Evolutionary conservation across 2,113 vertebrate species (phyloP).

Genomic region (Tretioscincus oriximinensis): DNA sequence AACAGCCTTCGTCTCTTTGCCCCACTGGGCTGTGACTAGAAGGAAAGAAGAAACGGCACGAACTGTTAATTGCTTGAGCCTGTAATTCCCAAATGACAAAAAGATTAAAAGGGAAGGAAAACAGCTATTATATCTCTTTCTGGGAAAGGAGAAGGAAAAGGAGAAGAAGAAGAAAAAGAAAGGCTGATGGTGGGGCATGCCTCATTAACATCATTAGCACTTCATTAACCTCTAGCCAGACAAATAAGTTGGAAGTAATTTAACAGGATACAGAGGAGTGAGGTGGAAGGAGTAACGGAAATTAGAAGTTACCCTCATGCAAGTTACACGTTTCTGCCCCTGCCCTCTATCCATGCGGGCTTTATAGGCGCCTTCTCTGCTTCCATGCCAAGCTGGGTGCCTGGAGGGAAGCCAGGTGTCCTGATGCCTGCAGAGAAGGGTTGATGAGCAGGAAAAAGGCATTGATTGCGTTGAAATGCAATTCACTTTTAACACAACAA

Average conservation of each 20-base stretch:
- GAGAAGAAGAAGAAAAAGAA: no score
- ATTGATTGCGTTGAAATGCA: constrained; percentile 68
- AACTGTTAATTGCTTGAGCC: constrained; percentile 75
- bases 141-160: constrained; percentile 60
- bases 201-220: constrained; percentile 81
- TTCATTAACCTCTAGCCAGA: constrained; percentile 81
- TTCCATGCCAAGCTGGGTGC: constrained; percentile 19
- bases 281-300: constrained; percentile 39
- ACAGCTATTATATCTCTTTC: constrained; percentile 80
- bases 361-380: constrained; percentile 40
- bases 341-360: constrained; percentile 31
- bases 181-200: constrained; percentile 67
- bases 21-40: constrained; percentile 75
- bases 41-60: constrained; percentile 53
- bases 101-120: constrained; percentile 78
- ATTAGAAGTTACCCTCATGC: constrained; percentile 72
- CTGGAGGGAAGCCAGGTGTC: constrained; percentile 59
- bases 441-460: constrained; percentile 56
- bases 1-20: constrained; percentile 68
- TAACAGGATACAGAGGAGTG: constrained; percentile 53
- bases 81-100: constrained; percentile 73
- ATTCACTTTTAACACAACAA: constrained; percentile 58
- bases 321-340: constrained; percentile 67
- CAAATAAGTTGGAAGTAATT: constrained; percentile 78
- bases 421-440: constrained; percentile 51